Evolutionary conservation across 2,113 vertebrate genomes (phyloP), one percentile per base, ranked within the genome.

Genomic region (Istiophorus platypterus): DNA sequence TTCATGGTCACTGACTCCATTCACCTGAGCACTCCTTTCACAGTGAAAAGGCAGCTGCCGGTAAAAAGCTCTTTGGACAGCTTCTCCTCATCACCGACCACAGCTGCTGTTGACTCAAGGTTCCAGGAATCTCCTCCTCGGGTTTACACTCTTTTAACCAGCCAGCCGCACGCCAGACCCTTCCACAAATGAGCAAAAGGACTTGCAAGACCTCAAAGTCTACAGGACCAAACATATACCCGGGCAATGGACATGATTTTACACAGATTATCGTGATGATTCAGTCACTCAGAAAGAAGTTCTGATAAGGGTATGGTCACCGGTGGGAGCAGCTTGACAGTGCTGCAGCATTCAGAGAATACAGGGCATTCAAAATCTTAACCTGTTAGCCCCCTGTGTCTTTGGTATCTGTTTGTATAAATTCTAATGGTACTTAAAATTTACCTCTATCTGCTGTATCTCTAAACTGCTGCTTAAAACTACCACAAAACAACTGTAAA

Each of bases 71-170:
- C 82, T 84, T 87, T 85, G 85, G 89, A 91, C 89, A 90, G 90
- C 81, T 85, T 88, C 81, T 85, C 85, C 85, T 91, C 93, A 89
- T 90, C 92, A 86, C 86, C 80, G 76, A 72, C 84, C 92, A 68
- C 93, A 94, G 91, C 91, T 94, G 92, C 82, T 93, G 89, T 90
- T 93, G 92, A 93, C 89, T 93, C 88, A 94, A 89, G 85, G 69
- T 18, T 70, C 41, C 85, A 90, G 87, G 91, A 94, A 94, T 94
- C 92, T 91, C 85, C 87, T 92, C 79, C 22, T 22, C 20, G 61
- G 81, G 72, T 89, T 90, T 82, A 89, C 91, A 93, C 86, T 81
- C 86, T 86, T 71, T 86, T 29, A 85, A 86, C 84, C 87, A 89
- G 65, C 76, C 83, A 72, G 65, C 73, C 70, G 26, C 86, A 76